Evolutionary conservation across 2,797 vertebrate genomes (phyloP).

Genomic region (Micropoecilia bifurca): DNA sequence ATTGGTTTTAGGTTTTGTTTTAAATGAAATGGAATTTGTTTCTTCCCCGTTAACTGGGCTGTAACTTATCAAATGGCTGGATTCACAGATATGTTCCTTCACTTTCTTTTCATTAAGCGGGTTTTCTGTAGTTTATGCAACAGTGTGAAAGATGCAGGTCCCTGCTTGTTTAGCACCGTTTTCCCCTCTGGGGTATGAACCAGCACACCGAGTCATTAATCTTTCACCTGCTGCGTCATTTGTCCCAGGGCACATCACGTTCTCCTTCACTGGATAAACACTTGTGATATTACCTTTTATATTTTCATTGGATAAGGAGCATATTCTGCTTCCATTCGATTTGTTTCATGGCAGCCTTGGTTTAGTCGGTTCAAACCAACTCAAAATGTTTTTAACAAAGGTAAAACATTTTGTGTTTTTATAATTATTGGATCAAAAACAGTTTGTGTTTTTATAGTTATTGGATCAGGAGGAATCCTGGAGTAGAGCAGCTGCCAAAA

Average conservation of each 20-base stretch:
- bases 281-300: not conserved
- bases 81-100: constrained; percentile 2
- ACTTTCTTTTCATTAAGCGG: not conserved
- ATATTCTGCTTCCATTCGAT: not conserved
- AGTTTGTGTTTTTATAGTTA: not conserved
- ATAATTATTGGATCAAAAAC: not conserved
- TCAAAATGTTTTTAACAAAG: no score
- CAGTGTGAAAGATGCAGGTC: constrained; percentile 64
- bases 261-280: constrained; percentile 49
- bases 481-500: not conserved
- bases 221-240: constrained; percentile 58
- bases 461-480: not conserved
- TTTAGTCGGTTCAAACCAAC: not conserved
- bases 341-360: not conserved
- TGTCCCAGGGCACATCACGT: constrained; percentile 37
- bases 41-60: not conserved
- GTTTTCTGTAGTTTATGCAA: constrained; percentile 5
- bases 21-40: not conserved
- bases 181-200: constrained; percentile 45
- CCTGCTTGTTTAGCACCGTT: constrained; percentile 75
- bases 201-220: constrained; percentile 65
- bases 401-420: no score
- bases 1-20: not conserved
- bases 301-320: not conserved
- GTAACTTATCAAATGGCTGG: not conserved